Base-by-base conservation (phyloP, 2,888 invertebrate genomes). In the Drosophila mulleri region DNA sequence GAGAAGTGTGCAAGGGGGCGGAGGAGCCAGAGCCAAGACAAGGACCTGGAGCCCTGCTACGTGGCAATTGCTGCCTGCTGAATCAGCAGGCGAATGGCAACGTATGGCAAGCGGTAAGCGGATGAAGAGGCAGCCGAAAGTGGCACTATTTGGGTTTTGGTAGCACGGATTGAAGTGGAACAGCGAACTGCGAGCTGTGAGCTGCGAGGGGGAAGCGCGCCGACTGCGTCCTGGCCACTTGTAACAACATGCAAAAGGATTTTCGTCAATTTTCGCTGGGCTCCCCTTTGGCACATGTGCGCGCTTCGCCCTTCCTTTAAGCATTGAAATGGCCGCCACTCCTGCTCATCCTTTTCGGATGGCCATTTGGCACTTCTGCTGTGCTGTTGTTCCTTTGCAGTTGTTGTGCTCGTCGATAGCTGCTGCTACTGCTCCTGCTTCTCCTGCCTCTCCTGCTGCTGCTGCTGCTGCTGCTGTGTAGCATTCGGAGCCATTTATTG, bases 201-300 rank as follows among this genome's bases (percentile, higher is more conserved):
- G 11, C 11, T 29, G 59, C 35, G 52, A 23, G 23, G 12, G 39
- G 18, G 35, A 9, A 20, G 16, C 18, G 9, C 39, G 35, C n/a
- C 6, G 42, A 11, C 42, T 45, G 54, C 57, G 18, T 65, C 54
- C 64, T 41, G 76, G 82, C 82, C 82, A 83, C 83, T 87, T 87
- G 83, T 80, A 85, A 81, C 78, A 88, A 83, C 88, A 87, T 87
- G 85, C 86, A 83, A 85, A 86, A 81, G 88, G 86, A 87, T 88
- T 88, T 88, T 85, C 88, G 83, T 85, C 82, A 85, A 87, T 86
- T 85, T 82, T 85, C 85, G 70, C 73, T 73, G 80, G 73, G 69
- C 68, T 69, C 70, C 67, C 66, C 60, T 53, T 66, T 60, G 80
- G 78, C 86, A 88, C 85, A 85, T 87, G 80, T 85, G 88, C 65